Base-by-base conservation (phyloP, 2,113 vertebrate genomes). In the Seriola quinqueradiata region DNA sequence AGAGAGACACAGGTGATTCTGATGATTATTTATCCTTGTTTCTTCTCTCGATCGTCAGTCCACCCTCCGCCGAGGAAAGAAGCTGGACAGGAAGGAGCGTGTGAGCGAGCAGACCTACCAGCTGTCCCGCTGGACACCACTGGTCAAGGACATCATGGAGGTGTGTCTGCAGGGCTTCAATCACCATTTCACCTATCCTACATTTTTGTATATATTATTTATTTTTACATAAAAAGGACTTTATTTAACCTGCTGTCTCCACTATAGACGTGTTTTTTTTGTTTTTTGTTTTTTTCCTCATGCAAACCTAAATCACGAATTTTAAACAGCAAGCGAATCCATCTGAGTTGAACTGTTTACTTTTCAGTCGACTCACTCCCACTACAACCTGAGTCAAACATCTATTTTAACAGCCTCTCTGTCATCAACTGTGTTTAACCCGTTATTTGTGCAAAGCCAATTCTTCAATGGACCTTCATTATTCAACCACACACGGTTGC, bases 141-240 rank as follows among this genome's bases (percentile, higher is more conserved):
- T 99, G 21, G 96, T 99, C 58, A 99, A 99, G 86, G 98, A 99
- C 92, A 98, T 99, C 89, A 99, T 99, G 97, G 98, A 99, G 97
- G 98, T 99, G n/a, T n/a, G 84, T 79, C 59, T 32, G 10, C 6
- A 14, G 21, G 17, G 12, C 38, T 68, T 4, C 1, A 10, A 23
- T 66, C 21, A 16, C 17, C 12, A 9, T 68, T 14, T 25, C 1
- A 70, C 19, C 34, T n/a, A 14, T 55, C 13, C 28, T 36, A 16
- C 6, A 61, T 14, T 40, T 70, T n/a, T 8, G 13, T 54, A 40
- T 21, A 42, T 42, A 9, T 12, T 13, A 58, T 16, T 23, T 17
- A 16, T 48, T 48, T 48, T 48, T 14, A 46, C 11, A 10, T 28
- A 28, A 28, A 28, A 28, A 28, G 28, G 28, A 8, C 8, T 44